A percentile compares a stretch with the other conserved stretches of the same genome.
Evolutionary conservation across 2,797 vertebrate genomes (phyloP).

Genomic region (Muscicapa striata): DNA sequence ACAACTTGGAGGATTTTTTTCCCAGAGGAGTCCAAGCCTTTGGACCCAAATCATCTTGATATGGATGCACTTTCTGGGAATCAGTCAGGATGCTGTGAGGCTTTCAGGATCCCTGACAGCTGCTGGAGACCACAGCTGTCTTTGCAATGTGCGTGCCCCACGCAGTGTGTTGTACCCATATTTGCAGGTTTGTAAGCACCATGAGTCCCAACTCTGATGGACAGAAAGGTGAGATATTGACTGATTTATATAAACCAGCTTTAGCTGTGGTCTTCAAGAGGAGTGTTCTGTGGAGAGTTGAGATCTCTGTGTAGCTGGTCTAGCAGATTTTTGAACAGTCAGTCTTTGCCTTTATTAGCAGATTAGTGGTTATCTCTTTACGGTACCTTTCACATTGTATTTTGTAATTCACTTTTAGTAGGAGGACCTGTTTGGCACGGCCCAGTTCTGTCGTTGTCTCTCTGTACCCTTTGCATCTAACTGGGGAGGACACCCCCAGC

Average conservation of each 20-base stretch:
- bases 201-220: not conserved
- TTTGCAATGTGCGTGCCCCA: not conserved
- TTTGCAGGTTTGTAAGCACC: not conserved
- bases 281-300: not conserved
- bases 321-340: not conserved
- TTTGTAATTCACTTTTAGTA: not conserved
- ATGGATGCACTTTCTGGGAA: not conserved
- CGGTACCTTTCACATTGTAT: accelerated
- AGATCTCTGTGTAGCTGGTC: not conserved
- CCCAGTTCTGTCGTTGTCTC: not conserved
- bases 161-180: not conserved
- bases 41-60: not conserved
- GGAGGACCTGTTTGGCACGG: not conserved
- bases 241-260: not conserved
- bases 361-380: not conserved
- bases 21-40: not conserved
- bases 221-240: not conserved
- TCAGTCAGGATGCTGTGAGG: not conserved
- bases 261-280: not conserved
- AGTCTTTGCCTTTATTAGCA: not conserved
- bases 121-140: not conserved
- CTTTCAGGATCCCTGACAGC: not conserved
- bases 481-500: not conserved
- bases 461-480: not conserved
- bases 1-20: not conserved